These are phyloP conservation scores for Dipodomys merriami DNA, from an alignment of 2,113 vertebrate genomes.

Conservation along the genomic window DNA sequence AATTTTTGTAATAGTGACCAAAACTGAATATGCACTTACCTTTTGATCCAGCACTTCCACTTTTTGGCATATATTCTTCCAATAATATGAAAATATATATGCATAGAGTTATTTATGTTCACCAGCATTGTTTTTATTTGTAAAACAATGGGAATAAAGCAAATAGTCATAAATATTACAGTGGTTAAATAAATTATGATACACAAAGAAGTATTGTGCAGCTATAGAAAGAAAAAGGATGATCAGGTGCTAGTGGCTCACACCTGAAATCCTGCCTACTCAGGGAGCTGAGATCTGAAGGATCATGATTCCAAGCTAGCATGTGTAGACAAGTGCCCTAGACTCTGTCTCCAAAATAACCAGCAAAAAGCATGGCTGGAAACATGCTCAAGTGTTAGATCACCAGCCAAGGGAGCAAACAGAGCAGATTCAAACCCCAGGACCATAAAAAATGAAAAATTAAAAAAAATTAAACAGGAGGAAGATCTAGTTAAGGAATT, in stretches of 20 bases:
- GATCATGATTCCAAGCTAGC: no score
- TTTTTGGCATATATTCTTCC: background rate
- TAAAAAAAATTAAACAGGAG: no score
- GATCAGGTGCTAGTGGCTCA: no score
- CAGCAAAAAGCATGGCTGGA: no score
- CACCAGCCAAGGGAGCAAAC: no score
- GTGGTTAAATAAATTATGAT: background rate
- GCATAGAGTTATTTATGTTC: background rate
- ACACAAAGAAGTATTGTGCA: background rate
- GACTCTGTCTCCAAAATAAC: no score
- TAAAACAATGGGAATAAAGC: background rate
- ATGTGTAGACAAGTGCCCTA: no score
- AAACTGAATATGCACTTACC: background rate
- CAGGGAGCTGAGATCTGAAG: no score
- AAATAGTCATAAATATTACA: background rate
- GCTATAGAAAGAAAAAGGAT: background rate
- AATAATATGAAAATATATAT: constrained; percentile 13
- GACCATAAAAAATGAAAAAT: no score
- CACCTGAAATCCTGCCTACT: no score
- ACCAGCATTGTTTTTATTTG: background rate
- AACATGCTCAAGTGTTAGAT: no score
- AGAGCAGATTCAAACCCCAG: no score
- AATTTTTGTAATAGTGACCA: background rate
- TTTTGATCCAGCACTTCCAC: background rate
- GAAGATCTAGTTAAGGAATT: background rate